Percentiles rank a stretch among this genome's conserved stretches.
These are phyloP conservation scores for Haemorhous mexicanus DNA, from an alignment of 2,113 vertebrate genomes.

Conservation along the genomic window DNA sequence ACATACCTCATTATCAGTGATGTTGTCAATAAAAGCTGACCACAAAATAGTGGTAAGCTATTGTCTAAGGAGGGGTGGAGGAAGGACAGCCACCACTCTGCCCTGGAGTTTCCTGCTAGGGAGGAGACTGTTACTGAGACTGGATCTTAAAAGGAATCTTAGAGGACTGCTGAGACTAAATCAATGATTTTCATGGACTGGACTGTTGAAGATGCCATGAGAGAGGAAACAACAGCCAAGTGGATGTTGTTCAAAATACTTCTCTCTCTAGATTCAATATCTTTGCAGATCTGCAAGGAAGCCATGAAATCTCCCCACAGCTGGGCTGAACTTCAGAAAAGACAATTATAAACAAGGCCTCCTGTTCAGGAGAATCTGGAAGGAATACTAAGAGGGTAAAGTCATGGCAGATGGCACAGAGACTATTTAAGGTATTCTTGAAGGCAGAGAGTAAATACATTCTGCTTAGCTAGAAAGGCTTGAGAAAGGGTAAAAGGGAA, in stretches of 20 bases:
- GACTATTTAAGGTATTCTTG: not conserved
- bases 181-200: not conserved
- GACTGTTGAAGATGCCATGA: not conserved
- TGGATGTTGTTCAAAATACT: not conserved
- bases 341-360: not conserved
- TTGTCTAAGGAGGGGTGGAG: not conserved
- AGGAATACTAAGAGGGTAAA: not conserved
- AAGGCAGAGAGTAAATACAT: not conserved
- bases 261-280: not conserved
- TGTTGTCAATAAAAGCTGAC: not conserved
- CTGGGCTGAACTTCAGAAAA: not conserved
- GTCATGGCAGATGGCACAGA: not conserved
- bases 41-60: not conserved
- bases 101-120: not conserved
- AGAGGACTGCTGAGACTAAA: not conserved
- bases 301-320: not conserved
- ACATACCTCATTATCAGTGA: not conserved
- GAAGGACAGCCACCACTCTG: not conserved
- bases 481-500: not conserved
- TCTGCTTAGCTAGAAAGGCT: not conserved
- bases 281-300: not conserved
- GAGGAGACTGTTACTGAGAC: not conserved
- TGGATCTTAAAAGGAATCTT: not conserved
- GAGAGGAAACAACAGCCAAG: not conserved
- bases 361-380: not conserved